Evolutionary conservation across 2,888 invertebrate genomes (phyloP), one percentile per base, ranked within the genome.

Genomic region (Dynastes hyllus): DNA sequence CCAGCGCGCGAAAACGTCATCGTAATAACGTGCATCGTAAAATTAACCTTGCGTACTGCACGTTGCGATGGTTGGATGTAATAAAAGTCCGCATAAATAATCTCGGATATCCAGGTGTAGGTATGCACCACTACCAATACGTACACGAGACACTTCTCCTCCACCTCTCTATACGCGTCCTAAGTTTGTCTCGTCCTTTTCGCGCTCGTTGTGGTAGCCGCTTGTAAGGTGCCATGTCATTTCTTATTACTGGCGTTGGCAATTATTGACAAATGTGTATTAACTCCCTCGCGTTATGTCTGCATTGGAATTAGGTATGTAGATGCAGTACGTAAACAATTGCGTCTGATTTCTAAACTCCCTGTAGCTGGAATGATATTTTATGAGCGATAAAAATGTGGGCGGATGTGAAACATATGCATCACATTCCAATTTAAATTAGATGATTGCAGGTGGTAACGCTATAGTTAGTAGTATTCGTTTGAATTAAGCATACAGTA

Each of bases 1-100:
- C 66, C 40, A 2, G 69, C 69, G 45, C 73, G 73, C 73, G 73
- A 73, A 73, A 61, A 73, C 73, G 73, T 73, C 61, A 73, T 73
- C 83, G 85, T 84, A 87, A 87, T 87, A 87, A 87, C 85, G 84
- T 84, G 83, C 83, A 82, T 87, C 87, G 86, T 87, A 87, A 87
- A 87, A 87, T 87, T 87, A 87, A 86, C 85, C 86, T 86, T 81
- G 84, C 84, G 85, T 83, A 84, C 84, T 84, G 85, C 85, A 86
- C 87, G 86, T 87, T 85, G 85, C 86, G 85, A 85, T 85, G 86
- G 86, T 85, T 84, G 85, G 86, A 87, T 87, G 85, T 84, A 87
- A 88, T 88, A 88, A 88, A 88, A 87, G 88, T 88, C 87, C 81
- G 86, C 88, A 88, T 88, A 88, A 88, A 88, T 88, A 88, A 87